Base-by-base conservation (phyloP, 2,113 vertebrate genomes). In the Cyphotilapia sp. region DNA sequence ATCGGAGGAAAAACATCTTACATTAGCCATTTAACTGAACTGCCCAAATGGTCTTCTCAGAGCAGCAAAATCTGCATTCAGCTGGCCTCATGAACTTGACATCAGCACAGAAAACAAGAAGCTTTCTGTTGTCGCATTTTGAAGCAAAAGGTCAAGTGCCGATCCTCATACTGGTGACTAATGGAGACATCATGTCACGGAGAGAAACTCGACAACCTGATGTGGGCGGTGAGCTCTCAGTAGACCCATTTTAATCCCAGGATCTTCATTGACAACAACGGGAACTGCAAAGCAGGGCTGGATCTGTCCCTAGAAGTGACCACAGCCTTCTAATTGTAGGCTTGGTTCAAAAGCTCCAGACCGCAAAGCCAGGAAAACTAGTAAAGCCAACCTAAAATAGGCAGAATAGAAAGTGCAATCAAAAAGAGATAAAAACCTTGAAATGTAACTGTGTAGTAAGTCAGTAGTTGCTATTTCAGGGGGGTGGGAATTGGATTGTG, bases 141-240 rank as follows among this genome's bases (percentile, higher is more conserved):
- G 81, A 89, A 51, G 78, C 81, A 85, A 91, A 93, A 94, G 89
- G 93, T 95, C 92, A 94, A 94, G 87, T 90, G 78, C 74, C 57
- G 53, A 38, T 82, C 51, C 83, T 56, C 83, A 85, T 87, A 85
- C 29, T 71, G 45, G 85, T 93, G 90, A 94, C 86, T 86, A 93
- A 95, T 91, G 90, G 90, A 92, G 89, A 86, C 83, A 54, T 83
- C 42, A 42, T 91, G 91, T 92, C 89, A 91, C 13, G 3, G 74
- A 24, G 82, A 54, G 54, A 61, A 80, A 53, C 83, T 59, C 83
- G 0, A 61, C 80, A 71, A 85, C 53, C 47, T 82, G 80, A 74
- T 40, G 85, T 93, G 90, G 92, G 90, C 47, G 63, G 74, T 5
- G 54, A 61, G 49, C 31, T 78, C 49, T 86, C 66, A 61, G 74